Base-by-base conservation (phyloP, 2,888 invertebrate species). In the Drosophila lutescens region DNA sequence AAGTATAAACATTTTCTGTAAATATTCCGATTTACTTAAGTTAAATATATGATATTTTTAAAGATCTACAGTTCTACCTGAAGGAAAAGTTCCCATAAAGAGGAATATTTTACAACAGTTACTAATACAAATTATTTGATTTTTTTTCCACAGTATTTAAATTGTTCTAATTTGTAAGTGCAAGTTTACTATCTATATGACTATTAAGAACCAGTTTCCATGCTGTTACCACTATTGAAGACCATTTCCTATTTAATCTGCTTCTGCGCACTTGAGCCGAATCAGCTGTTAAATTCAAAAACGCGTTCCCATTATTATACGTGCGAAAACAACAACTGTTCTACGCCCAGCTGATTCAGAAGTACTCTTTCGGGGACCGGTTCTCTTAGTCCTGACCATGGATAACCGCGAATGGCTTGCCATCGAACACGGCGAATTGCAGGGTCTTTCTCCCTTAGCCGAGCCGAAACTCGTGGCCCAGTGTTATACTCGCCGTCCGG, bases 211-310 rank as follows among this genome's bases (percentile, higher is more conserved):
- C n/a, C 30, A 20, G 8, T 36, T 12, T 9, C 44, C 2, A 1
- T 7, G 26, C 46, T 74, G 65, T 63, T 2, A 51, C 74, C 78
- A 73, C 50, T 87, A 68, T 77, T 77, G 36, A 17, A 12, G 41
- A 34, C 36, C 66, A 67, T 73, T 66, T 15, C 15, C 10, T 17
- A 26, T 15, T 8, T 7, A 36, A 4, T 40, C 41, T 56, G 85
- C 74, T 80, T 71, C 40, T 80, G 83, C 88, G 88, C 80, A 78
- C 26, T 54, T 26, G 13, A 41, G 8, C 41, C n/a, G 0, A 10
- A 65, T 34, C 74, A 74, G 59, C 58, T 67, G 74, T 66, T 74
- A 17, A 38, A 13, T 34, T 15, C 4, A 17, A 46, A 20, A 15
- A 2, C 0, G 15, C 40, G 20, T 54, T 67, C 67, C 65, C 67